These are phyloP conservation scores for Aegotheles bennettii DNA, from an alignment of 2,113 vertebrate species.

Conservation along the genomic window DNA sequence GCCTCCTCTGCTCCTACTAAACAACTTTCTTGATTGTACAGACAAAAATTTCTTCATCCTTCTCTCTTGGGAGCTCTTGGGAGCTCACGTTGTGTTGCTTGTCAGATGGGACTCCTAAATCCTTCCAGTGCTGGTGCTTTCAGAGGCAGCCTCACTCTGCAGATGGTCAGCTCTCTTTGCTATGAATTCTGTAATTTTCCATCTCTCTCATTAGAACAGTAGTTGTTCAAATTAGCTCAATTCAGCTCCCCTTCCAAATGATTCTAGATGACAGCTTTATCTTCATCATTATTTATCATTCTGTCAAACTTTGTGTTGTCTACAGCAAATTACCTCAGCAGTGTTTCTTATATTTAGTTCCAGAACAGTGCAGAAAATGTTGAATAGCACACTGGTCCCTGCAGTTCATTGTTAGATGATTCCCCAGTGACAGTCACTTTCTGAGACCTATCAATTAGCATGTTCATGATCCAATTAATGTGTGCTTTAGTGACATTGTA, in stretches of 20 bases:
- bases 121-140: background rate
- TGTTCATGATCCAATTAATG: background rate
- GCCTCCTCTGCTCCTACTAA: background rate
- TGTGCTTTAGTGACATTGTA: background rate
- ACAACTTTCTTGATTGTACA: background rate
- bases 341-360: background rate
- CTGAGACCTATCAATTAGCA: background rate
- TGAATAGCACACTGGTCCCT: background rate
- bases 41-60: background rate
- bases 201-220: background rate
- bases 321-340: background rate
- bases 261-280: background rate
- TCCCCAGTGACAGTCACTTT: background rate
- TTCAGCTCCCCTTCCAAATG: background rate
- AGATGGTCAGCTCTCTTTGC: background rate
- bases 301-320: background rate
- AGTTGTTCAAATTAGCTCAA: background rate
- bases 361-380: background rate
- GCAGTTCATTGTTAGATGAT: background rate
- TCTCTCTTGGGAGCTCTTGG: background rate
- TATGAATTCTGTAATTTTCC: background rate
- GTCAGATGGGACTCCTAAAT: background rate
- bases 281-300: slow-evolving; percentile 5
- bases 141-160: background rate
- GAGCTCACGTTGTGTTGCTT: background rate